A percentile compares a stretch with the other conserved stretches of the same genome.
These are phyloP conservation scores for Okamejei kenojei DNA, from an alignment of 2,797 vertebrate species.

Conservation along the genomic window DNA sequence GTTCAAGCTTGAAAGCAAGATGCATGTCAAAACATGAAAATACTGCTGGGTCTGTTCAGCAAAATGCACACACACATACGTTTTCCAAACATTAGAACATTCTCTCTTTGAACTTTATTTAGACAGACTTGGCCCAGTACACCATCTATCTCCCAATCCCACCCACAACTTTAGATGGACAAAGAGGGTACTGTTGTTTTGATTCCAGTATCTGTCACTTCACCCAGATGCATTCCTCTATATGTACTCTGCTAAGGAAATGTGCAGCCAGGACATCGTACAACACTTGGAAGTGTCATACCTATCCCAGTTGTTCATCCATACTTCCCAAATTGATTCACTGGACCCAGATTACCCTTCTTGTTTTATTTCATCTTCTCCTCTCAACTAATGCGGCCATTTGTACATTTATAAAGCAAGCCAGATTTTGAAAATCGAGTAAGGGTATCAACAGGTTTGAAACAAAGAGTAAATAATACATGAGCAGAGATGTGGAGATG, in stretches of 20 bases:
- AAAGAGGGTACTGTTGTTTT: no score
- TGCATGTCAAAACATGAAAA: slow-evolving; percentile 9
- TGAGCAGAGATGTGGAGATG: no score
- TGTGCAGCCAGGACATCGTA: background rate
- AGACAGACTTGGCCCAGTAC: no score
- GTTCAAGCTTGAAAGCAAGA: background rate
- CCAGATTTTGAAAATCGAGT: no score
- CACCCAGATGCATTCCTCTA: background rate
- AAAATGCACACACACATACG: background rate
- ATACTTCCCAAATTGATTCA: background rate
- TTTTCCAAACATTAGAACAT: background rate
- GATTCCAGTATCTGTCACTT: background rate
- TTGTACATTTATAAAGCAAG: no score
- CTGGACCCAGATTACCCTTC: background rate
- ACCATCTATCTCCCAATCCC: no score
- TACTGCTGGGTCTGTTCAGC: background rate
- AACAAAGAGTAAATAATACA: no score
- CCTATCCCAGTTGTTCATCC: background rate
- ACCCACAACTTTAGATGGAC: no score
- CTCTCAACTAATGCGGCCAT: no score
- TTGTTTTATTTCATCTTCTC: background rate
- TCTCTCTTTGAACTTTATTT: background rate
- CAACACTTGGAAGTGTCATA: background rate
- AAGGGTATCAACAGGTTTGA: no score
- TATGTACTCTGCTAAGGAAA: background rate